These are phyloP conservation scores for Dicyrtomina minuta DNA, from an alignment of 2,888 invertebrate species.

Conservation along the genomic window DNA sequence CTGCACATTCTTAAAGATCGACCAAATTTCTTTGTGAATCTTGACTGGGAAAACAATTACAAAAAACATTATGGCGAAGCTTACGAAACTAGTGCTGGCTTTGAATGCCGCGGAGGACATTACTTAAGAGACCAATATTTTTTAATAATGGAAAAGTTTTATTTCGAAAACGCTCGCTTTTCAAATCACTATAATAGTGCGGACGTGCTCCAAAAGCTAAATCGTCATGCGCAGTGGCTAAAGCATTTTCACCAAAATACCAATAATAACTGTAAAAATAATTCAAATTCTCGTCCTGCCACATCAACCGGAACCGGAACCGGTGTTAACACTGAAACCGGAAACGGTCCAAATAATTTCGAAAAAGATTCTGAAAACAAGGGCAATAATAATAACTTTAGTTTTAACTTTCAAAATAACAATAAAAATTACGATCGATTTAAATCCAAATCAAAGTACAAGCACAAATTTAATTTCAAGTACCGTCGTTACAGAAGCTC, in stretches of 20 bases:
- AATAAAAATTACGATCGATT: not conserved
- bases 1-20: not conserved
- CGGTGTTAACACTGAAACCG: not conserved
- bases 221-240: slow-evolving; percentile 12
- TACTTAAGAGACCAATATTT: slow-evolving; percentile 19
- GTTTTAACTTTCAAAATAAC: not conserved
- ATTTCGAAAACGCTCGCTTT: slow-evolving; percentile 12
- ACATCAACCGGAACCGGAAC: not conserved
- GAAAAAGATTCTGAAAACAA: not conserved
- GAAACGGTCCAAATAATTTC: not conserved
- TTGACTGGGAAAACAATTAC: slow-evolving; percentile 4
- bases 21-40: not conserved
- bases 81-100: too few relatives aligned
- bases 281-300: not conserved
- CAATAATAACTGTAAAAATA: not conserved
- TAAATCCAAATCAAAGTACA: not conserved
- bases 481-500: not conserved
- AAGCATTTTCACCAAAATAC: slow-evolving; percentile 4
- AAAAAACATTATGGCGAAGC: too few relatives aligned
- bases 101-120: not conserved
- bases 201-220: slow-evolving; percentile 8
- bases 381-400: not conserved
- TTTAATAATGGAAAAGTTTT: slow-evolving; percentile 12
- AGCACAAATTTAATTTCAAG: too few relatives aligned
- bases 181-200: slow-evolving; percentile 9